A percentile compares a stretch with the other conserved stretches of the same genome.
Conservation (phyloP, 2,888 invertebrate species). For the Pseudococcus jackbeardsleyi region DNA sequence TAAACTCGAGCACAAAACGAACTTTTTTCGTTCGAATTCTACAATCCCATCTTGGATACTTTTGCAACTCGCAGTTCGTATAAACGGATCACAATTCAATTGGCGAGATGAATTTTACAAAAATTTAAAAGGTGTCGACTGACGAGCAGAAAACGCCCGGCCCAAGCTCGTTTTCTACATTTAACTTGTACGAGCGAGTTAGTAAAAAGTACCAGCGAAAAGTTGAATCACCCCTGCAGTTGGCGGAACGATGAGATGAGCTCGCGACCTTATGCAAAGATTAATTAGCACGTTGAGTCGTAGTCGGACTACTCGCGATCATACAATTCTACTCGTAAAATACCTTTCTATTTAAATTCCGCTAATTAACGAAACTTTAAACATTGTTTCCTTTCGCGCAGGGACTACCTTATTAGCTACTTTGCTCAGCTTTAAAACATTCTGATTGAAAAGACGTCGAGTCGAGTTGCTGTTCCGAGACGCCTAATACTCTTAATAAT, state of each 20-base stretch:
- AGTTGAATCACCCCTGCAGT: neutral
- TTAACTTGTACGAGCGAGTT: neutral
- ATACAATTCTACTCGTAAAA: slow-evolving; percentile 12
- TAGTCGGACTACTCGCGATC: slow-evolving; percentile 13
- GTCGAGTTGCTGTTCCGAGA: neutral
- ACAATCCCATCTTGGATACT: neutral
- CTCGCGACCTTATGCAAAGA: slow-evolving; percentile 25
- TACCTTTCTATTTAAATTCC: slow-evolving; percentile 40
- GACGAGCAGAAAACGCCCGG: neutral
- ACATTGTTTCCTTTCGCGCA: slow-evolving; percentile 22
- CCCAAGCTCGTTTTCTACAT: neutral
- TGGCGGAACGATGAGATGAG: neutral
- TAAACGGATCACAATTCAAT: slow-evolving; percentile 30
- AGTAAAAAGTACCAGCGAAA: neutral
- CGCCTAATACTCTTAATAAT: neutral
- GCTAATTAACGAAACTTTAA: slow-evolving; percentile 36
- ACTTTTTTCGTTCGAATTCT: neutral
- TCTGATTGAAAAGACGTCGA: slow-evolving; percentile 31
- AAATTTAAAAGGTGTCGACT: slow-evolving; percentile 15
- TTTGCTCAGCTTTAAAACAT: slow-evolving; percentile 31
- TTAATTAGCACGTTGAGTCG: slow-evolving; percentile 36
- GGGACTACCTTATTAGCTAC: slow-evolving; percentile 24
- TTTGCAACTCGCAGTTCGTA: neutral
- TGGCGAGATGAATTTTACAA: neutral
- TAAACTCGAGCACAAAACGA: neutral